Percentiles rank a stretch among this genome's conserved stretches.
These are phyloP conservation scores for Cephus runcator DNA, from an alignment of 2,888 invertebrate genomes.

Conservation along the genomic window DNA sequence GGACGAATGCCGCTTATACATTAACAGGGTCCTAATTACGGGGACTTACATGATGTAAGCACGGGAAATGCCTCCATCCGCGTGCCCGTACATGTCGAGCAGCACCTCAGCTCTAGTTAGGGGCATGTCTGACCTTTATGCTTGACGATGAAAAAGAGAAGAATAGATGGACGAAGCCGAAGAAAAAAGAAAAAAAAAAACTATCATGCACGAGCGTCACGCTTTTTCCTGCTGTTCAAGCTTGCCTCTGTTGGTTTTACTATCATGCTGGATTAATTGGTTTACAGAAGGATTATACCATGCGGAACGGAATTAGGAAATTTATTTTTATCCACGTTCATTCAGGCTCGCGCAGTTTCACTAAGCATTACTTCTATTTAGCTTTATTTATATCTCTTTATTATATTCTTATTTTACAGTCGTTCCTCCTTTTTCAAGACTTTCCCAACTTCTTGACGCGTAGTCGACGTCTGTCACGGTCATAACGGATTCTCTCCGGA, in stretches of 20 bases:
- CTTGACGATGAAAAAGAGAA: constrained; percentile 4
- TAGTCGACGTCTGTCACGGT: background rate
- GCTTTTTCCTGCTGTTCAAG: background rate
- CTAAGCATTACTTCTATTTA: background rate
- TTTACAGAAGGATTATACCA: background rate
- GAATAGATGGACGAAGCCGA: background rate
- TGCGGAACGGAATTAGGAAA: background rate
- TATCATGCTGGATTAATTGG: background rate
- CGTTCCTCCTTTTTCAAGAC: background rate
- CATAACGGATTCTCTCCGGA: background rate
- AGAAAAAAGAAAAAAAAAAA: background rate
- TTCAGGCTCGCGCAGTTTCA: background rate
- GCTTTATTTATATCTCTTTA: background rate
- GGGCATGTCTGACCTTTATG: constrained; percentile 34
- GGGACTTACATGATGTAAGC: constrained; percentile 49
- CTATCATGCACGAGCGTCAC: background rate
- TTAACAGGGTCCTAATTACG: constrained; percentile 15
- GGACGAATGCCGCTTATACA: background rate
- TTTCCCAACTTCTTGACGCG: background rate
- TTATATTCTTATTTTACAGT: background rate
- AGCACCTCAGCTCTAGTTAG: constrained; percentile 42
- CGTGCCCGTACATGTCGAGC: constrained; percentile 49
- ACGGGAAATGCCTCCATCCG: constrained; percentile 41
- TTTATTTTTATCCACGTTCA: background rate
- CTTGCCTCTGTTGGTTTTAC: background rate